These are phyloP conservation scores for Glareola pratincola DNA, from an alignment of 2,113 vertebrate genomes.

Conservation along the genomic window DNA sequence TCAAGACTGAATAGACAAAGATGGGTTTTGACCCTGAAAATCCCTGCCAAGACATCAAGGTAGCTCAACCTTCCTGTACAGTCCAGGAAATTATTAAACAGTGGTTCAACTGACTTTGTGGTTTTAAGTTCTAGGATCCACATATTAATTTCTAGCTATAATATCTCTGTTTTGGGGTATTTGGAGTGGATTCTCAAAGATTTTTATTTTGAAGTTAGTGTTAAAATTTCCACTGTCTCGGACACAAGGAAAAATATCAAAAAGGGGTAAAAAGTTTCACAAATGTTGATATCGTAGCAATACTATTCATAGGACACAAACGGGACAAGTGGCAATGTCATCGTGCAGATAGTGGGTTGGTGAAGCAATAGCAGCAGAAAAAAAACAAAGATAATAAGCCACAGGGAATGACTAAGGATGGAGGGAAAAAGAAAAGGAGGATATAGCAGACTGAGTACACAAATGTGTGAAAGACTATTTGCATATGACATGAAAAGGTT, in stretches of 20 bases:
- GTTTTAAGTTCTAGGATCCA: neutral
- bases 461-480: neutral
- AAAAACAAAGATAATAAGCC: neutral
- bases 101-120: neutral
- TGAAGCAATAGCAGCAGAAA: neutral
- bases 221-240: neutral
- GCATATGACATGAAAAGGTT: neutral
- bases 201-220: neutral
- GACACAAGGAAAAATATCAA: neutral
- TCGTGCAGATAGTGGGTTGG: neutral
- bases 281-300: neutral
- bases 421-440: neutral
- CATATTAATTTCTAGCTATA: neutral
- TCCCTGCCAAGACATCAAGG: neutral
- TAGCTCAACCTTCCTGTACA: neutral
- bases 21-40: neutral
- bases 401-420: neutral
- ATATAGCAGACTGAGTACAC: neutral
- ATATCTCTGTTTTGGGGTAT: neutral
- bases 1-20: neutral
- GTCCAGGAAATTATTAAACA: neutral
- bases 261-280: fast-evolving
- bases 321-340: neutral
- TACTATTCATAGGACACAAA: neutral
- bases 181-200: neutral